A percentile compares a stretch with the other conserved stretches of the same genome.
Conservation (phyloP, 2,113 vertebrate species). For the Sisor rabdophorus region DNA sequence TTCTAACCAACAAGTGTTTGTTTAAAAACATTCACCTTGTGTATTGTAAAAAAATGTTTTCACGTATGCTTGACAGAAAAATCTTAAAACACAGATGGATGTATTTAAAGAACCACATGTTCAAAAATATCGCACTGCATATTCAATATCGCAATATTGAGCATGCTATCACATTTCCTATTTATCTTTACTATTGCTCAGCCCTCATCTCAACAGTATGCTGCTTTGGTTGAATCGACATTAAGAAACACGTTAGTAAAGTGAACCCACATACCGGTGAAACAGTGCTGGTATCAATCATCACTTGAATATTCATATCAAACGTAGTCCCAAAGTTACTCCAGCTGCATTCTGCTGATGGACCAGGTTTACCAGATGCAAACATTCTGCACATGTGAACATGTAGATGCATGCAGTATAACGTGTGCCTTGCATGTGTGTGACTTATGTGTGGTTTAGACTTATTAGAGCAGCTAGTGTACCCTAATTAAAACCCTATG, state of each 20-base stretch:
- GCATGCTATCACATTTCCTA: too few relatives aligned
- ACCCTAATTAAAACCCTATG: conserved; percentile 49
- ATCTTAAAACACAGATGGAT: too few relatives aligned
- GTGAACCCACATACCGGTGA: neutral
- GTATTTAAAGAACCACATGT: too few relatives aligned
- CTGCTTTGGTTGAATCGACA: neutral
- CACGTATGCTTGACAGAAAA: too few relatives aligned
- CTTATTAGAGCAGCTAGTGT: conserved; percentile 36
- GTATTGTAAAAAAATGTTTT: too few relatives aligned
- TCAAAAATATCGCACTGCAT: too few relatives aligned
- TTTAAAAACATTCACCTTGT: too few relatives aligned
- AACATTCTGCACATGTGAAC: neutral
- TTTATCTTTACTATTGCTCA: too few relatives aligned
- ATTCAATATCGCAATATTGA: too few relatives aligned
- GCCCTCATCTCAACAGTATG: too few relatives aligned
- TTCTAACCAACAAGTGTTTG: too few relatives aligned
- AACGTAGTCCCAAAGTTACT: neutral
- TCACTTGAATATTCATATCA: neutral
- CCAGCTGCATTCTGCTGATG: neutral
- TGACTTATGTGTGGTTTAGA: conserved; percentile 33
- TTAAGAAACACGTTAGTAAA: neutral
- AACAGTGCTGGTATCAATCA: neutral
- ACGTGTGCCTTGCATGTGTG: conserved; percentile 8
- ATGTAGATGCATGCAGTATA: neutral
- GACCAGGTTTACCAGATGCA: neutral